phyloP scores from a whole-genome alignment of 2,797 vertebrate genomes.

The Peromyscus attwateri region DNA sequence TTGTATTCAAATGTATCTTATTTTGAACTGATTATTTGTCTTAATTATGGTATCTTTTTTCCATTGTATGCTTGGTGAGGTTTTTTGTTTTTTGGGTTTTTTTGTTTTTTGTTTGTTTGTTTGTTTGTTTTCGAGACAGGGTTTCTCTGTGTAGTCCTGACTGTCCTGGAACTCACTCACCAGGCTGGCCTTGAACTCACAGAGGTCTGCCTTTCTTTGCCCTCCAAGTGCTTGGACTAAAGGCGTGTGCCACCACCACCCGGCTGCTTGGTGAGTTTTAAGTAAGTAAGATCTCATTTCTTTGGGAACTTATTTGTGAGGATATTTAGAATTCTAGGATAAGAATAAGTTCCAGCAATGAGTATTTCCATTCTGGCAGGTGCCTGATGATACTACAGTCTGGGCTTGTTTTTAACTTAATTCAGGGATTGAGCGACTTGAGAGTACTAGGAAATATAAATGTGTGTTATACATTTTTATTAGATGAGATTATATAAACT shows the following conservation, averaged over 20 bases:
- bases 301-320: constrained; percentile 35
- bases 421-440: constrained; percentile 44
- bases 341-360: not conserved
- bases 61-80: not conserved
- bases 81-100: not conserved
- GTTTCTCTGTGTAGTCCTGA: too few species aligned
- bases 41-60: not conserved
- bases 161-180: too few species aligned
- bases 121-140: too few species aligned
- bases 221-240: too few species aligned
- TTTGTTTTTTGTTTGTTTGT: too few species aligned
- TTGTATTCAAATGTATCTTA: constrained; percentile 51
- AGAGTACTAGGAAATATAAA: constrained; percentile 55
- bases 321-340: constrained; percentile 53
- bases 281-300: constrained; percentile 40
- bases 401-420: constrained; percentile 34
- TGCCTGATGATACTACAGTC: constrained; percentile 16
- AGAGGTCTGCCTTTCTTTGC: too few species aligned
- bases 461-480: constrained; percentile 40
- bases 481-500: constrained; percentile 35
- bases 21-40: constrained; percentile 50
- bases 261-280: constrained; percentile 9
- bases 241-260: too few species aligned
- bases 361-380: constrained; percentile 46
- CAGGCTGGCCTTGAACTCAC: too few species aligned